Evolutionary conservation across 1,140 invertebrate species (phyloP).

Genomic region (Papilio dardanus): DNA sequence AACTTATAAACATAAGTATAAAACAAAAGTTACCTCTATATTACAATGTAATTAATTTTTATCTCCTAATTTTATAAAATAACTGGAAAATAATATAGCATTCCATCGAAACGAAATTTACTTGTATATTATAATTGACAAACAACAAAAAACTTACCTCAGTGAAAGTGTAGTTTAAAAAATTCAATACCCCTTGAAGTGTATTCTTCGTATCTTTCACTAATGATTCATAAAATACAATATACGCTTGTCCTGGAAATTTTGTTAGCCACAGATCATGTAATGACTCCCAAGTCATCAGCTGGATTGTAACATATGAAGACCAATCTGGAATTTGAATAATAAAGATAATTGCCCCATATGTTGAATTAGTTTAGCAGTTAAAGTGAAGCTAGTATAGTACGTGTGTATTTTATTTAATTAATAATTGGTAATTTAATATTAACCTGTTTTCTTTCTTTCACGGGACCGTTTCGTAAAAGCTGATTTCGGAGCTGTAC

Average conservation of each 20-base stretch:
- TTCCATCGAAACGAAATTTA: no score
- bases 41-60: no score
- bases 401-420: no score
- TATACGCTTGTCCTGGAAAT: constrained; percentile 86
- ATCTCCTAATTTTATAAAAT: no score
- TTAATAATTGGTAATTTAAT: no score
- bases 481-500: constrained; percentile 70
- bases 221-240: constrained; percentile 88
- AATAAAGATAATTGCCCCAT: background rate
- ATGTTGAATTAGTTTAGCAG: no score
- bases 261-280: constrained; percentile 87
- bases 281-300: constrained; percentile 86
- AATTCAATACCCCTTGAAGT: constrained; percentile 84
- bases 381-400: no score
- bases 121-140: no score
- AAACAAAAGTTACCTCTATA: no score
- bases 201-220: constrained; percentile 84
- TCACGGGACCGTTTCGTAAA: constrained; percentile 61
- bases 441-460: constrained; percentile 55
- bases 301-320: constrained; percentile 86
- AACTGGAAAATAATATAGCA: no score
- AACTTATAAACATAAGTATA: no score
- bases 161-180: constrained; percentile 81
- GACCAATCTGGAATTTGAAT: constrained; percentile 84
- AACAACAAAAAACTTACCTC: constrained; percentile 62